Evolutionary conservation across 2,888 invertebrate species (phyloP).

Genomic region (Odontocerum albicorne): DNA sequence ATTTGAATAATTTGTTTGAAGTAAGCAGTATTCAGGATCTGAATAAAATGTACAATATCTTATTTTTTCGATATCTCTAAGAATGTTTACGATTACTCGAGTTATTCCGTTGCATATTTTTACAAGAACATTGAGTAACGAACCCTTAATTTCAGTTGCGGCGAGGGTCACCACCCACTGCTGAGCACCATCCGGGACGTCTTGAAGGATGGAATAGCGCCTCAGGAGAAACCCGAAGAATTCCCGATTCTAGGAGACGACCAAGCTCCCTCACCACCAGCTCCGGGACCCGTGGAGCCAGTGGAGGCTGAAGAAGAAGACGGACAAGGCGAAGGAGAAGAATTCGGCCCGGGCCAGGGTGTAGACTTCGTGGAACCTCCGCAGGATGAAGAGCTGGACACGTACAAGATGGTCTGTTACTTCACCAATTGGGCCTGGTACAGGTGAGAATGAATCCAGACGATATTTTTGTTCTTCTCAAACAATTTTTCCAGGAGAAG

Average conservation of each 20-base stretch:
- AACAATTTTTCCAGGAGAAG: too few relatives aligned
- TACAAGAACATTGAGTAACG: background rate
- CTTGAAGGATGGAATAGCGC: constrained; percentile 53
- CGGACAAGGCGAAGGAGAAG: constrained; percentile 40
- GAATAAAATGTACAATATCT: too few relatives aligned
- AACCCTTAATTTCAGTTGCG: constrained; percentile 63
- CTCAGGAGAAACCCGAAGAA: background rate
- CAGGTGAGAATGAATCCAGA: too few relatives aligned
- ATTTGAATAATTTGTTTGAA: too few relatives aligned
- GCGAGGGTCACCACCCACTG: constrained; percentile 78
- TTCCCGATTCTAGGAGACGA: background rate
- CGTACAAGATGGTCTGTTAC: constrained; percentile 83
- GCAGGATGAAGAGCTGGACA: constrained; percentile 42
- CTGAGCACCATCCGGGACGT: constrained; percentile 75
- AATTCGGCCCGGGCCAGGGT: constrained; percentile 37
- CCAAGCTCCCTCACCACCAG: constrained; percentile 1
- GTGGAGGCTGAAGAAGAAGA: constrained; percentile 40
- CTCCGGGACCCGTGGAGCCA: constrained; percentile 38
- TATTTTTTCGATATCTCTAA: too few relatives aligned
- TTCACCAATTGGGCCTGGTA: constrained; percentile 97
- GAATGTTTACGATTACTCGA: background rate
- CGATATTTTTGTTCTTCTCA: too few relatives aligned
- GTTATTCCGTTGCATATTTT: background rate
- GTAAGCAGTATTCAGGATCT: too few relatives aligned
- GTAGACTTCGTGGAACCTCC: constrained; percentile 36